Percentiles rank a stretch among this genome's conserved stretches.
phyloP scores from a whole-genome alignment of 2,113 vertebrate genomes.

The Anoplopoma fimbria region DNA sequence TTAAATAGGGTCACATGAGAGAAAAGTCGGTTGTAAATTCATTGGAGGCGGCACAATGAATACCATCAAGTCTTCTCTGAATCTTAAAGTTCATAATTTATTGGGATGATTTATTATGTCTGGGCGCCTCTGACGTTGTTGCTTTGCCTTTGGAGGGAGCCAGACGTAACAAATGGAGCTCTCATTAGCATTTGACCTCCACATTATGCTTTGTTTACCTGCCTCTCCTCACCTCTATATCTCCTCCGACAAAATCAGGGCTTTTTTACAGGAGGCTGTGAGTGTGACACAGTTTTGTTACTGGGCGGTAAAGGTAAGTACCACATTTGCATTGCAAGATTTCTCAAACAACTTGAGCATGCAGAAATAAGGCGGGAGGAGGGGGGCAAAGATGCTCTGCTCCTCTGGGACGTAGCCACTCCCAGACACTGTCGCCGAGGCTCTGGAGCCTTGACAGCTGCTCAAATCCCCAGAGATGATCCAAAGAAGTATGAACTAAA shows the following conservation, averaged over 20 bases:
- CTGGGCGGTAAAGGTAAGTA: conserved; percentile 70
- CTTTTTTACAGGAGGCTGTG: conserved; percentile 57
- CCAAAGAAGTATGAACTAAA: conserved; percentile 53
- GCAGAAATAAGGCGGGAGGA: conserved; percentile 50
- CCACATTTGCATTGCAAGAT: conserved; percentile 78
- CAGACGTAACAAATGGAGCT: conserved; percentile 70
- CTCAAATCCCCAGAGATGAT: conserved; percentile 65
- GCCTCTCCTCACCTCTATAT: conserved; percentile 71
- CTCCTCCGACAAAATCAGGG: conserved; percentile 74
- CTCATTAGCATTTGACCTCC: conserved; percentile 83
- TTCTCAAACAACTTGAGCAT: conserved; percentile 73
- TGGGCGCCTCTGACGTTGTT: conserved; percentile 54
- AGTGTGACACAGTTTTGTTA: conserved; percentile 75
- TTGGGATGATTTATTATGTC: conserved; percentile 79
- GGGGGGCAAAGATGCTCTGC: conserved; percentile 9
- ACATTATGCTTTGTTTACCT: conserved; percentile 81
- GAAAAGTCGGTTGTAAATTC: conserved; percentile 57
- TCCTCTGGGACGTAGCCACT: conserved; percentile 72
- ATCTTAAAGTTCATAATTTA: conserved; percentile 68
- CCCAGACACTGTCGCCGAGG: conserved; percentile 66
- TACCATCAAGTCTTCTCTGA: conserved; percentile 38
- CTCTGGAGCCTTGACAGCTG: conserved; percentile 73
- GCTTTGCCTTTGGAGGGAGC: conserved; percentile 70
- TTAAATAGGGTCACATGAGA: conserved; percentile 63
- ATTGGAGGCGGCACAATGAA: conserved; percentile 47